Percentiles rank a stretch among this genome's conserved stretches.
phyloP scores from a whole-genome alignment of 2,113 vertebrate genomes.

The Noturus placidus region DNA sequence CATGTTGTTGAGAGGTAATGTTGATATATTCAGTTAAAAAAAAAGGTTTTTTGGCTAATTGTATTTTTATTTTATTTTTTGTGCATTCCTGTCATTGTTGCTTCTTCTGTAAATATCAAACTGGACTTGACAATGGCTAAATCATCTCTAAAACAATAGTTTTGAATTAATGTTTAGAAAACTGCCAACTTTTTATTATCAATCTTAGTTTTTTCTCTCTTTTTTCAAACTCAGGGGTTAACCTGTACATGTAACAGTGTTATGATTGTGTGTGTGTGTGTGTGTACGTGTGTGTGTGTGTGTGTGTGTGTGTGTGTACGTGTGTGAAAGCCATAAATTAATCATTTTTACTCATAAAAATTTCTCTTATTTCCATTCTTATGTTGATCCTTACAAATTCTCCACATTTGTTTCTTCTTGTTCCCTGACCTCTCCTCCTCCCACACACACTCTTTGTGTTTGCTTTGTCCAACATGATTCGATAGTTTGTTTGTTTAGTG shows the following conservation, averaged over 20 bases:
- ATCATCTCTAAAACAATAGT: constrained; percentile 56
- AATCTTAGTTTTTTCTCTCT: constrained; percentile 60
- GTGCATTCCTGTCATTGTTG: constrained; percentile 30
- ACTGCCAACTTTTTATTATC: constrained; percentile 66
- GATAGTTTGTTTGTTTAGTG: constrained; percentile 63
- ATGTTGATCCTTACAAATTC: constrained; percentile 45
- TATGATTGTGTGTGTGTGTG: constrained; percentile 60
- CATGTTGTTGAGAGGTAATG: neutral
- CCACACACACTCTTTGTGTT: too few relatives aligned
- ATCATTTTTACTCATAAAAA: constrained; percentile 49
- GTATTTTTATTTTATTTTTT: constrained; percentile 45
- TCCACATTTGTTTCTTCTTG: neutral
- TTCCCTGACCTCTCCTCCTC: too few relatives aligned
- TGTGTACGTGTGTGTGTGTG: constrained; percentile 56
- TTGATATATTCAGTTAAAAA: constrained; percentile 55
- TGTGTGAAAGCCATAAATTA: constrained; percentile 55
- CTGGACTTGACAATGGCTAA: constrained; percentile 65
- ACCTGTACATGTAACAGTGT: constrained; percentile 56
- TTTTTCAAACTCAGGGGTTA: constrained; percentile 75
- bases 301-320: constrained; percentile 43
- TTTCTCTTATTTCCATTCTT: constrained; percentile 55
- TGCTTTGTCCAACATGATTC: constrained; percentile 38
- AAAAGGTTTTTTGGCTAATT: constrained; percentile 62
- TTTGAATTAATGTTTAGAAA: constrained; percentile 61
- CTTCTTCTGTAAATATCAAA: constrained; percentile 74